Percentiles rank a stretch among this genome's conserved stretches.
These are phyloP conservation scores for Porites evermanni DNA, from an alignment of 92 coral and sea anemone species.

Conservation along the genomic window DNA sequence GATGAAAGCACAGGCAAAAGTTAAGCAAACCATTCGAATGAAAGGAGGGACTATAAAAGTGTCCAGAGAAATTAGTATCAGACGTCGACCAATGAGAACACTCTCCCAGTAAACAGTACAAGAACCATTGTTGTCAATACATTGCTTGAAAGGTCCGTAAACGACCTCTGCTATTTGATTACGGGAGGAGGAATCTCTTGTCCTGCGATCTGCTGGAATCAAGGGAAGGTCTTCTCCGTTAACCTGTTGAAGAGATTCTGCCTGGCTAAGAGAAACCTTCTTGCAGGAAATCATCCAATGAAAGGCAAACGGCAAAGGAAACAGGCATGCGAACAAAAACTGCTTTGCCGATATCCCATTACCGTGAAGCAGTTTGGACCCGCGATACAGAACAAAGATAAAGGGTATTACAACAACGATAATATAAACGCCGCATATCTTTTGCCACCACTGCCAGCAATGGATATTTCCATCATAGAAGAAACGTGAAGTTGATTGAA, in stretches of 20 bases:
- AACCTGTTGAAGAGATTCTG: not conserved
- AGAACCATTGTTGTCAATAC: not conserved
- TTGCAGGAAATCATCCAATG: conserved; percentile 6
- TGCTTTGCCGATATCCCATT: conserved; percentile 33
- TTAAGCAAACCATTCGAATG: conserved; percentile 24
- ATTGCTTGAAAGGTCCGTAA: conserved; percentile 47
- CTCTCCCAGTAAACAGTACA: conserved; percentile 64
- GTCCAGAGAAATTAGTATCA: conserved; percentile 30
- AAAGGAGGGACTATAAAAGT: conserved; percentile 39
- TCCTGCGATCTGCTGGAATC: not conserved
- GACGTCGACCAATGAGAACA: conserved; percentile 56
- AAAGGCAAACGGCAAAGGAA: conserved; percentile 38
- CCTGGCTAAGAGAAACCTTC: not conserved
- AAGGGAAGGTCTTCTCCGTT: conserved; percentile 4
- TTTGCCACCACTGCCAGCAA: conserved; percentile 69
- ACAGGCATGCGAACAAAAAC: conserved; percentile 31
- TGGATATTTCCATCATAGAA: conserved; percentile 49
- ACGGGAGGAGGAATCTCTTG: not conserved
- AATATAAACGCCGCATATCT: conserved; percentile 4
- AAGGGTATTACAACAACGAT: conserved; percentile 38
- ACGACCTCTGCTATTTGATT: conserved; percentile 24
- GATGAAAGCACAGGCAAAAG: conserved; percentile 34
- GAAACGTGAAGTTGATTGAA: conserved; percentile 10
- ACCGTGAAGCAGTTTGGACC: conserved; percentile 34
- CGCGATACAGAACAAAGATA: conserved; percentile 44